Evolutionary conservation across 2,113 vertebrate genomes (phyloP).

Genomic region (Leptobrachium ailaonicum): DNA sequence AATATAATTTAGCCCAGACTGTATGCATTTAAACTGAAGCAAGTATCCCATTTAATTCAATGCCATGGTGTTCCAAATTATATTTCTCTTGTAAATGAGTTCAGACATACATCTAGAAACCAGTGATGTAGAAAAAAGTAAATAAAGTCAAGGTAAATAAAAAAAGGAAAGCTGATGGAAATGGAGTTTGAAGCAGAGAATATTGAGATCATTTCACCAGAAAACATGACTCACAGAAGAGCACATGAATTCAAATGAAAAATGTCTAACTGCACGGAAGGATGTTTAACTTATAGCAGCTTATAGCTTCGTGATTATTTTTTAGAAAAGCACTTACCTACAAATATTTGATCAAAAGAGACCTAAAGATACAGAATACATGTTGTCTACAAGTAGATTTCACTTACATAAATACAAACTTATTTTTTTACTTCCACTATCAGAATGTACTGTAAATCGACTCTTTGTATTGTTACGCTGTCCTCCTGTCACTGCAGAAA

Average conservation of each 20-base stretch:
- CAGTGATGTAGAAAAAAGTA: neutral
- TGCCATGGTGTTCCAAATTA: constrained; percentile 1
- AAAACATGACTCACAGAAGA: constrained; percentile 11
- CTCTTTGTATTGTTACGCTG: no score
- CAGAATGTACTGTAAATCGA: no score
- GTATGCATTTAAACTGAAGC: neutral
- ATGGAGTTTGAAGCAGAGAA: constrained; percentile 17
- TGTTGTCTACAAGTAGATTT: no score
- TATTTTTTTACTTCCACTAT: no score
- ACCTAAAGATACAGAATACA: neutral
- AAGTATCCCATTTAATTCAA: neutral
- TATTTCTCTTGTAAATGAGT: constrained; percentile 6
- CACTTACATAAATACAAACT: no score
- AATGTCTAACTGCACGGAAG: constrained; percentile 4
- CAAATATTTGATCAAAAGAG: neutral
- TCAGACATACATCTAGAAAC: constrained; percentile 14
- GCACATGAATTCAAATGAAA: neutral
- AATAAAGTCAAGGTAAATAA: constrained; percentile 34
- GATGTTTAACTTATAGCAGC: neutral
- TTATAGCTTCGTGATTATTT: neutral
- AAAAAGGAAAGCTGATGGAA: constrained; percentile 12
- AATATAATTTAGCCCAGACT: neutral
- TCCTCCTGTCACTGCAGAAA: no score
- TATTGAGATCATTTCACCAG: constrained; percentile 26
- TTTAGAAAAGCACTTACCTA: neutral